Evolutionary conservation across 2,797 vertebrate species (phyloP), one percentile per base, ranked within the genome.

Genomic region (Pipistrellus pipistrellus): DNA sequence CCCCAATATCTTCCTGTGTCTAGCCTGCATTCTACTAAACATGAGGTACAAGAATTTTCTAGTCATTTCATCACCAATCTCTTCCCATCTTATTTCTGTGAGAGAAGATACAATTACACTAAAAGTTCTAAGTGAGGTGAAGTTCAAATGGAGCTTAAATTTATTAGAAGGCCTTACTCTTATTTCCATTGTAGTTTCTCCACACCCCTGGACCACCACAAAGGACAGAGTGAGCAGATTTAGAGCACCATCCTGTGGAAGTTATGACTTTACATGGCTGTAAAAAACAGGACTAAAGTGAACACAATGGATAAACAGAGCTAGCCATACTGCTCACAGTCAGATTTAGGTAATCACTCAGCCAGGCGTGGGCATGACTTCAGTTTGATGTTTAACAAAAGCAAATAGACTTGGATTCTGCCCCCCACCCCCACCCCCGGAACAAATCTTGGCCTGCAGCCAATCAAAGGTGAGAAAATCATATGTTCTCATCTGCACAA

Each of bases 351-450:
- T 77, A 81, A 89, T 92, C 80, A 30, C 48, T 95, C 92, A 77
- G 66, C 80, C 80, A 88, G 85, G 85, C 78, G 82, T 77, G 81
- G 59, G 76, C 78, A 94, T 80, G 85, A 95, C 85, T 95, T 51
- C 80, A 93, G 92, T 92, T 83, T 71, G 32, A 44, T 14, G 0
- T 76, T 89, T 75, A 88, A 91, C 80, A 57, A 87, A 96, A 96
- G 93, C 84, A 96, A 96, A 96, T 35, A 92, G 94, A 95, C 71
- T 96, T 95, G 94, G 93, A 92, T 96, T 87, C 90, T 48, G 32
- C 72, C 32, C 6, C 51, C 57, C 92, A 6, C 4, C 1, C 44
- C 9, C 44, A 8, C 10, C 44, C 44, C 44, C 44, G 85, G 92
- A 95, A 87, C 76, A 72, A 77, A 9, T 92, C 93, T 93, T 12